Percentiles rank a stretch among this genome's conserved stretches.
Conservation (phyloP, 2,888 invertebrate genomes). For the Limenitis camilla region DNA sequence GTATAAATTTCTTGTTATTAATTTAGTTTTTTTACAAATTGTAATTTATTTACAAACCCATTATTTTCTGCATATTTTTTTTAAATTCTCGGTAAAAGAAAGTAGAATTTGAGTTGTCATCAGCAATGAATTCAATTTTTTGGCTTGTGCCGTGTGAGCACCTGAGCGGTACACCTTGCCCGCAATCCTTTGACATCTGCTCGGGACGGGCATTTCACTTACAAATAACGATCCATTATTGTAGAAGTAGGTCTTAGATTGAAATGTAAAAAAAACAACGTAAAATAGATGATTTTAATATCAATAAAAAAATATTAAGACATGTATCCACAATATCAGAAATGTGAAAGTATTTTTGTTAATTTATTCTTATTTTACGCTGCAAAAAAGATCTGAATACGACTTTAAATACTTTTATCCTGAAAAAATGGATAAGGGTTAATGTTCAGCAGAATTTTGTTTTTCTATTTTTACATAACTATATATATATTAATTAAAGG, state of each 20-base stretch:
- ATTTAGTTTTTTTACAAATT: too few relatives aligned
- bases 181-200: conserved; percentile 63
- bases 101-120: conserved; percentile 29
- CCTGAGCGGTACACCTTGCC: conserved; percentile 67
- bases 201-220: conserved; percentile 15
- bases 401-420: too few relatives aligned
- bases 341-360: too few relatives aligned
- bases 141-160: conserved; percentile 67
- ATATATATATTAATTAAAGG: too few relatives aligned
- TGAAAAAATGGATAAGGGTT: too few relatives aligned
- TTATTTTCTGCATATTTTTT: too few relatives aligned
- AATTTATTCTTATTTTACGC: too few relatives aligned
- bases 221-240: conserved; percentile 14
- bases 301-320: not conserved
- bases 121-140: conserved; percentile 44
- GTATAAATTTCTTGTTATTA: too few relatives aligned
- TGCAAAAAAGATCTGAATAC: too few relatives aligned
- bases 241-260: conserved; percentile 17
- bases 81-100: conserved; percentile 1
- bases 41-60: too few relatives aligned
- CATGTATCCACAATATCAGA: not conserved
- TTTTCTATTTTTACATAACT: too few relatives aligned
- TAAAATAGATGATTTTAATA: not conserved
- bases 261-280: not conserved
- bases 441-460: too few relatives aligned